Base-by-base conservation (phyloP, 2,797 vertebrate species). In the Hoplostethus atlanticus region DNA sequence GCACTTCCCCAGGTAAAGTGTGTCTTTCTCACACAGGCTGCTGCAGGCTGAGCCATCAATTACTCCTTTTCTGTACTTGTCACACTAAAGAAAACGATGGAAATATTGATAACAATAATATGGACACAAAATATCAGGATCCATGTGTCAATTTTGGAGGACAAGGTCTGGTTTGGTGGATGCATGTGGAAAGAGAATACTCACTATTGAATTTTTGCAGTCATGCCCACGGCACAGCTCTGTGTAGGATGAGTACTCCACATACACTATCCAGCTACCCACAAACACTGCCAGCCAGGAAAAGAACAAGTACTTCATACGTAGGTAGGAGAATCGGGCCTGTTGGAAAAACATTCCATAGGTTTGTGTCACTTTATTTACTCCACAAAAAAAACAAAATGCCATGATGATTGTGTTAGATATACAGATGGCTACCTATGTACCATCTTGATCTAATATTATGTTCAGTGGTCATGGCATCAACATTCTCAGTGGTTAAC, bases 261-360 rank as follows among this genome's bases (percentile, higher is more conserved):
- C 97, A 31, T 99, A 99, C 44, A 97, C 89, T 52, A 99, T 94
- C 98, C 98, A 99, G 94, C 98, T 99, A 86, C 98, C 96, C 88
- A 99, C 93, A 67, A 99, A 98, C 84, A 99, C 96, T 0, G 92
- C 97, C 93, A 99, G 87, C 98, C 98, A 99, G 70, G 97, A 98
- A 67, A 98, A 96, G 93, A 99, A 99, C 87, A 99, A 95, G 87
- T 97, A 99, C 90, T 98, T 99, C 94, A 99, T 96, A 68, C 96
- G 95, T 53, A 96, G 86, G 50, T 97, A 97, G 3, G 97, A 97
- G 84, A 98, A 95, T 71, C 95, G 95, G 85, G 96, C 94, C 98
- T 99, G 89, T 73, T 12, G 53, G 51, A 68, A 9, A 60, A 56
- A 62, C 57, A 56, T 73, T 50, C 31, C 2, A 61, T 15, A 47